Evolutionary conservation across 2,113 vertebrate genomes (phyloP), one percentile per base, ranked within the genome.

Genomic region (Anhinga rufa): DNA sequence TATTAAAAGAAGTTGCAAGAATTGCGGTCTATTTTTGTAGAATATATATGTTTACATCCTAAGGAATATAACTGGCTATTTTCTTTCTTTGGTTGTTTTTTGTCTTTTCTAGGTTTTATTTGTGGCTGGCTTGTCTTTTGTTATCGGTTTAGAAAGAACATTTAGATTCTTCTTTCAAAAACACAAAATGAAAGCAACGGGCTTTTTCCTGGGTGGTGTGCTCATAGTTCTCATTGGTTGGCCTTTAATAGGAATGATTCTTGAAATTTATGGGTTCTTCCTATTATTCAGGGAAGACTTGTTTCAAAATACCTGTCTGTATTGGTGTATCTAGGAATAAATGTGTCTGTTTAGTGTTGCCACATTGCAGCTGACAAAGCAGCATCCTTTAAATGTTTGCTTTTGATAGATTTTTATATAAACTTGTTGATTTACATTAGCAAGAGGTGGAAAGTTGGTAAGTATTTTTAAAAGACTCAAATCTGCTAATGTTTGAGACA

Each of bases 161-260:
- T 99, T 99, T 97, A 98, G 99, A 92, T 99, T 99, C 98, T 99
- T 99, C 98, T 99, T 99, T 97, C 99, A 99, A 96, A 99, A 99
- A 84, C 99, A 99, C 97, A 99, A 99, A 98, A 98, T 99, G 96
- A 99, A 99, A 98, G 99, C 99, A 90, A 99, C 99, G 0, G 97
- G 98, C 29, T 99, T 99, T 97, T 99, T 99, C 97, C 97, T 99
- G 80, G 99, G 99, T n/a, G 99, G 99, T 7, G 98, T 99, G 75
- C 97, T 99, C 55, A 98, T 99, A 88, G 99, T 99, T 90, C 98
- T 99, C 75, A 98, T 99, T 44, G 99, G 99, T 17, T 99, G 99
- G 99, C 99, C 99, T 82, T 98, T 99, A 76, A 96, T 99, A 76
- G 99, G 99, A 74, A 99, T 99, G 86, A 98, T 99, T 77, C 98